Evolutionary conservation across 2,113 vertebrate genomes (phyloP).

Genomic region (Bungarus multicinctus): DNA sequence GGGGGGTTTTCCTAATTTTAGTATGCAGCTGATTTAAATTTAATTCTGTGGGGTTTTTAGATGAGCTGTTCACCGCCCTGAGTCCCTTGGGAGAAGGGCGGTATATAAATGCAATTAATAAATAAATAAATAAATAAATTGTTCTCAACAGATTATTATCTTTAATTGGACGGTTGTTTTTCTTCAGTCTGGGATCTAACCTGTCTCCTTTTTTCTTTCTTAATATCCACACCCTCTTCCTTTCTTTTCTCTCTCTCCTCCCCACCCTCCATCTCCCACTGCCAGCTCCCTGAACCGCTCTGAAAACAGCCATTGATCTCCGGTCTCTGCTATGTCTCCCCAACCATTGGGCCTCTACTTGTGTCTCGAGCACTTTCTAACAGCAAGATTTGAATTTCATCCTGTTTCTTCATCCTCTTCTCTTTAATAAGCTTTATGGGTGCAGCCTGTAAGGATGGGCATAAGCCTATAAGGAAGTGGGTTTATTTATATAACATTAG

Average conservation of each 20-base stretch:
- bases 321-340: slow-evolving; percentile 54
- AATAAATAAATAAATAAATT: no score
- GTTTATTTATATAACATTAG: slow-evolving; percentile 1
- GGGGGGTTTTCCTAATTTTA: no score
- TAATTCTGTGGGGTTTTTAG: no score
- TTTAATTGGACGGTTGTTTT: not conserved
- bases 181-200: slow-evolving; percentile 52
- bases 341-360: slow-evolving; percentile 44
- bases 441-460: not conserved
- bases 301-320: slow-evolving; percentile 63
- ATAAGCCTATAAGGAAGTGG: not conserved
- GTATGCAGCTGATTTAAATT: no score
- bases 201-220: slow-evolving; percentile 31
- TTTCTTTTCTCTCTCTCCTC: not conserved
- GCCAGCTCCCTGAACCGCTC: slow-evolving; percentile 67
- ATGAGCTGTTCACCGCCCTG: no score
- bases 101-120: no score
- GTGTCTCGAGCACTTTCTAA: slow-evolving; percentile 3
- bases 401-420: not conserved
- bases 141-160: not conserved
- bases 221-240: slow-evolving; percentile 8
- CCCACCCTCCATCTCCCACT: slow-evolving; percentile 12
- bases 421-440: slow-evolving; percentile 20
- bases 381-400: not conserved
- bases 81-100: no score